Base-by-base conservation (phyloP, 2,113 vertebrate genomes). In the Emydocephalus ijimae region DNA sequence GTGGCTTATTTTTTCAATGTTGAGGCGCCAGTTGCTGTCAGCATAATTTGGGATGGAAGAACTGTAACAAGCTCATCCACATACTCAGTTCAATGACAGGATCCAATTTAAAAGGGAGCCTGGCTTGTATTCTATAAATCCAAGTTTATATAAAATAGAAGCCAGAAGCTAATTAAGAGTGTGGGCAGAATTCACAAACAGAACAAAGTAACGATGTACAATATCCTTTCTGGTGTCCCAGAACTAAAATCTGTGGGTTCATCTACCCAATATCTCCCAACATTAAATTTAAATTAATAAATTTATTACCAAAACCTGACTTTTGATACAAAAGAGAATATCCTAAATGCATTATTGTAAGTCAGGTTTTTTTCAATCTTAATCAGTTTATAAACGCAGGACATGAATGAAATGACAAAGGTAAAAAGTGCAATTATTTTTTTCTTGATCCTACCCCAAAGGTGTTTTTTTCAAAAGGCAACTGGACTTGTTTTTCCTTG, bases 21-120 rank as follows among this genome's bases (percentile, higher is more conserved):
- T 57, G 5, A 54, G 94, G 89, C 2, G 14, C 85, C 94, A 54
- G 39, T 93, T 93, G 95, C 91, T 93, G 90, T 91, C 26, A 85
- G 93, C 94, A 1, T 94, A 57, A 29, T 95, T 93, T 89, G 89
- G 89, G 90, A 90, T 74, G 92, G 18, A 95, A 92, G 94, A 94
- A 9, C 61, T 85, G 56, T 0, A 45, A 57, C 43, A 86, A 57
- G 15, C 74, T 29, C 50, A 48, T 43, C 54, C 54, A 45, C 26
- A 9, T 5, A 55, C 7, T 85, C 90, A 86, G 81, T 12, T 69
- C 45, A 74, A n/a, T 90, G 64, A 23, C 89, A 69, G 61, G 20
- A 18, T 39, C 29, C 8, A 59, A 43, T 29, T 57, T 26, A n/a
- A 86, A 91, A 91, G 3, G 3, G 55, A 81, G 26, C 29, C 39